Conservation (phyloP, 2,888 invertebrate genomes). For the Trisateles emortualis region DNA sequence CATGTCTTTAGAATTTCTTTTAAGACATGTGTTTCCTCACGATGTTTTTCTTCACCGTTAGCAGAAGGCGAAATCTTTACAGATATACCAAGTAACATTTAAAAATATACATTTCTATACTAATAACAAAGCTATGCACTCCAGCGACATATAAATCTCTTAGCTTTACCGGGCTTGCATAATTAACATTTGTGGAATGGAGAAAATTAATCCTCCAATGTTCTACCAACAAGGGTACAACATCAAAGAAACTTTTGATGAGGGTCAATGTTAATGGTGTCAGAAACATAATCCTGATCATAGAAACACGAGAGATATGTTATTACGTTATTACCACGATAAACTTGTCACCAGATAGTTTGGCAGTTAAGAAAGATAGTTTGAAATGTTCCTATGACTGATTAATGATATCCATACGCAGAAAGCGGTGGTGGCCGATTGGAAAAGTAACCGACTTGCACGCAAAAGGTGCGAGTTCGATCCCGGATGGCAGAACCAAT, state of each 20-base stretch:
- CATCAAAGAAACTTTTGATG: conserved; percentile 69
- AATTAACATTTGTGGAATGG: conserved; percentile 59
- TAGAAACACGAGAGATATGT: conserved; percentile 38
- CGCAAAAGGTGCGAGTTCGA: too few species aligned
- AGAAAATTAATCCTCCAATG: conserved; percentile 59
- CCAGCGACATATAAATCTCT: conserved; percentile 21
- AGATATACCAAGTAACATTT: not conserved
- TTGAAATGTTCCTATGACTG: conserved; percentile 4
- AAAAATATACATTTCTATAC: not conserved
- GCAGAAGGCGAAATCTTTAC: too few species aligned
- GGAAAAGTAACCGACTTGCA: too few species aligned
- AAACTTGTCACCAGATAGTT: conserved; percentile 34
- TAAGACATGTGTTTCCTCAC: too few species aligned
- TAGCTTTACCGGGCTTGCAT: conserved; percentile 42
- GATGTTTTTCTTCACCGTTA: too few species aligned
- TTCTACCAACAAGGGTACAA: conserved; percentile 52
- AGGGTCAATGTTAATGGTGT: conserved; percentile 69
- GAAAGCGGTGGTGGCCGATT: too few species aligned
- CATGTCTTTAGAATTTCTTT: too few species aligned
- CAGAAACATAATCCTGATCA: conserved; percentile 49
- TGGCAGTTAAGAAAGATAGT: conserved; percentile 17
- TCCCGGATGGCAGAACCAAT: too few species aligned
- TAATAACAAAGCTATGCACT: not conserved
- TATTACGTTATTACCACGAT: conserved; percentile 40
- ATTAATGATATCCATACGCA: conserved; percentile 6